These are phyloP conservation scores for Nasonia oneida DNA, from an alignment of 2,888 invertebrate genomes.

Conservation along the genomic window DNA sequence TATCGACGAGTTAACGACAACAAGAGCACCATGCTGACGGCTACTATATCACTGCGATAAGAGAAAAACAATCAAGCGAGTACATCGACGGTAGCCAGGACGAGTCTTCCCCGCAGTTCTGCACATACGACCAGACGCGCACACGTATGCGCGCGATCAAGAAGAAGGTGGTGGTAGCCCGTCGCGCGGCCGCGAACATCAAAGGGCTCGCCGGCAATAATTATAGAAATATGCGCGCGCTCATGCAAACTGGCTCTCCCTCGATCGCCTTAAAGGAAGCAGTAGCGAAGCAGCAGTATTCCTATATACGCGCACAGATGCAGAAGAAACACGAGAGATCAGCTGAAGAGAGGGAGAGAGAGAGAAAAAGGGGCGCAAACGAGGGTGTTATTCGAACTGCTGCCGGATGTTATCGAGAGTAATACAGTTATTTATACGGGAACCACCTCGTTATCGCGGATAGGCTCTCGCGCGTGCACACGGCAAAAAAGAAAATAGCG, in stretches of 20 bases:
- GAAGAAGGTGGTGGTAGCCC: constrained; percentile 16
- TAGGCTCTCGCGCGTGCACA: background rate
- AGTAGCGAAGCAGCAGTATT: background rate
- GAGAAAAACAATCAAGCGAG: background rate
- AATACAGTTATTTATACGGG: constrained; percentile 77
- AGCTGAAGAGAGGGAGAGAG: background rate
- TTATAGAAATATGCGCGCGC: constrained; percentile 78
- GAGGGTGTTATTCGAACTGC: constrained; percentile 66
- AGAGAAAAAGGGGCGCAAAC: constrained; percentile 65
- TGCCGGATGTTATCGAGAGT: constrained; percentile 72
- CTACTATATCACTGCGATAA: constrained; percentile 10
- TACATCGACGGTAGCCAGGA: constrained; percentile 5
- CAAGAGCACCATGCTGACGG: constrained; percentile 8
- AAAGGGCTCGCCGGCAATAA: constrained; percentile 78
- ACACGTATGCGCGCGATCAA: background rate
- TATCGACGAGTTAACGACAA: constrained; percentile 34
- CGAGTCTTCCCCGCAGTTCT: background rate
- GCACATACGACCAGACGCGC: background rate
- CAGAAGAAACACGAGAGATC: constrained; percentile 1
- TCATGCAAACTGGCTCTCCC: constrained; percentile 71
- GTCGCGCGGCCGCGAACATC: constrained; percentile 65
- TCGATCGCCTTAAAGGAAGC: background rate
- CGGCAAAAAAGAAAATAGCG: background rate
- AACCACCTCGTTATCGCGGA: constrained; percentile 68
- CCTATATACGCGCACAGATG: background rate